Evolutionary conservation across 2,113 vertebrate species (phyloP).

Genomic region (Butorides virescens): DNA sequence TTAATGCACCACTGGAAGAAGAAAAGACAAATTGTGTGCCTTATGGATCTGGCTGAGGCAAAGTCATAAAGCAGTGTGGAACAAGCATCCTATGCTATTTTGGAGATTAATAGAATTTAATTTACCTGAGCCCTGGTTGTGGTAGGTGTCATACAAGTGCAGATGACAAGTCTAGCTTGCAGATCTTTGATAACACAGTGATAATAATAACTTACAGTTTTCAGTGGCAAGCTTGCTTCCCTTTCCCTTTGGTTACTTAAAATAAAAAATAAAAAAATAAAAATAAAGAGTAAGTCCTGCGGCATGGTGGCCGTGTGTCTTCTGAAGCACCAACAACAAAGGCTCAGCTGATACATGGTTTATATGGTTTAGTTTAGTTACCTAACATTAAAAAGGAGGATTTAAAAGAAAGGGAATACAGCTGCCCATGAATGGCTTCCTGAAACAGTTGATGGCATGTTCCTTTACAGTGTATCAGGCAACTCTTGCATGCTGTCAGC

Average conservation of each 20-base stretch:
- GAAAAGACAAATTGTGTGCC: not conserved
- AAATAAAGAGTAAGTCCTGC: not conserved
- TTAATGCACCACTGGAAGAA: not conserved
- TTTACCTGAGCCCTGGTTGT: not conserved
- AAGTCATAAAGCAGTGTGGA: not conserved
- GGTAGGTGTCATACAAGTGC: not conserved
- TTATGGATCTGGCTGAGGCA: not conserved
- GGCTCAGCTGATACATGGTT: not conserved
- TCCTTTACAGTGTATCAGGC: not conserved
- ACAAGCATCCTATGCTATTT: not conserved
- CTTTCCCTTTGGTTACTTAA: not conserved
- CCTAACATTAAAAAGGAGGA: not conserved
- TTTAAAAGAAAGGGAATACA: not conserved
- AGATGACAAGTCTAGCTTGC: not conserved
- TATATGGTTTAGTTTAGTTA: not conserved
- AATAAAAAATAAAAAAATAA: not conserved
- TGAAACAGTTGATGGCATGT: not conserved
- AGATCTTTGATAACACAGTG: not conserved
- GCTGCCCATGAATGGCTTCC: not conserved
- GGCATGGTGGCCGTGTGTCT: rapidly evolving
- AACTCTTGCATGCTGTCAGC: not conserved
- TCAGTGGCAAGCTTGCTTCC: not conserved
- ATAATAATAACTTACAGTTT: not conserved
- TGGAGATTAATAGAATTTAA: not conserved
- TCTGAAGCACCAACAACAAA: not conserved